Base-by-base conservation (phyloP, 2,113 vertebrate species). In the Ardeotis arabs region DNA sequence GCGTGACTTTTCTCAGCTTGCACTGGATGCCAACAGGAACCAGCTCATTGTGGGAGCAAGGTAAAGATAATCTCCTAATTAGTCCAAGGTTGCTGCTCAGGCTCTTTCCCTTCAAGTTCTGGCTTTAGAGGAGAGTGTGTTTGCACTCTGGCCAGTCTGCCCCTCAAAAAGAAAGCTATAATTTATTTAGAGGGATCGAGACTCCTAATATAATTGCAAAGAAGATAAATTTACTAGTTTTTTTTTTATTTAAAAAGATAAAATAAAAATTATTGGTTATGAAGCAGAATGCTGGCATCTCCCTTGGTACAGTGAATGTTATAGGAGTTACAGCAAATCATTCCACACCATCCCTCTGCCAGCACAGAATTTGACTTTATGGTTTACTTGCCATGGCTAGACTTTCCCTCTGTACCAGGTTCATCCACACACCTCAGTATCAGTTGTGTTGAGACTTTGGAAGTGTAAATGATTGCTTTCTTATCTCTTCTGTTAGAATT, bases 11-110 rank as follows among this genome's bases (percentile, higher is more conserved):
- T 99, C 99, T 84, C 99, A 99, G 97, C 98, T 99, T 75, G 99
- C 99, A 87, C 98, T 99, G 94, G 99, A 99, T 97, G 98, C 99
- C 96, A 98, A 98, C 90, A 98, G 99, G 97, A 99, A 99, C 97
- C 99, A 99, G 97, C 99, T 99, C 96, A 99, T 99, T 95, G 99
- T 99, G 91, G 99, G 99, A 98, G 99, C 99, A 97, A 99, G 99
- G 99, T 99, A 98, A 99, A 93, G 93, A 95, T 93, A 81, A 93
- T 78, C 19, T 93, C 94, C 69, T 84, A 81, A 94, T 92, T 86
- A 96, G 86, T 64, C 33, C 53, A 74, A 59, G 60, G n/a, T 44
- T 92, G 62, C 85, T 87, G 56, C 77, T 89, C 68, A 49, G 66
- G 22, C 37, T 85, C 67, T 84, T 86, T 94, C 31, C 75, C 63